Evolutionary conservation across 2,888 invertebrate species (phyloP).

Genomic region (Mythimna albipuncta): DNA sequence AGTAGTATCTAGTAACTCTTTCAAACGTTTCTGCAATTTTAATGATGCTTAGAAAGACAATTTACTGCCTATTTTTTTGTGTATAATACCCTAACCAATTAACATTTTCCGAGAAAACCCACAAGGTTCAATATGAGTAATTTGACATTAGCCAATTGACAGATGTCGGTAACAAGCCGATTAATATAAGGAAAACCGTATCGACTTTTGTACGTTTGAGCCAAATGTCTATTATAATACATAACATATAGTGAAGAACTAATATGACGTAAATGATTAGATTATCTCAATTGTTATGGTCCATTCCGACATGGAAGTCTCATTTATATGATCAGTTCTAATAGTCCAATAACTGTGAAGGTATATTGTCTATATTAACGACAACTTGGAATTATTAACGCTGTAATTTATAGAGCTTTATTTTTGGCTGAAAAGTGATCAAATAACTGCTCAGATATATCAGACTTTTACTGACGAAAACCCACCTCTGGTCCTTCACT

Average conservation of each 20-base stretch:
- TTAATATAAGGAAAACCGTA: constrained; percentile 13
- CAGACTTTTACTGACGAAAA: too few species aligned
- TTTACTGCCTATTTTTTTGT: too few species aligned
- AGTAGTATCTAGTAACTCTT: too few species aligned
- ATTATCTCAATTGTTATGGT: constrained; percentile 46
- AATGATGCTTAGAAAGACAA: too few species aligned
- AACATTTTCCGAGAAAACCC: constrained; percentile 1
- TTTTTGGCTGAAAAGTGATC: background rate
- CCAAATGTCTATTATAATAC: background rate
- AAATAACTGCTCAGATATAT: too few species aligned
- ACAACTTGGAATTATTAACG: background rate
- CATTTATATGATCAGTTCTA: constrained; percentile 29
- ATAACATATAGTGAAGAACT: constrained; percentile 3
- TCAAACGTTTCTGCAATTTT: too few species aligned
- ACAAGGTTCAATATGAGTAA: background rate
- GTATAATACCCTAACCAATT: too few species aligned
- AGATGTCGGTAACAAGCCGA: background rate
- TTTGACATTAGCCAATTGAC: background rate
- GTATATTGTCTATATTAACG: constrained; percentile 3
- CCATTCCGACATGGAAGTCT: constrained; percentile 39
- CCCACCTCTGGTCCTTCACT: too few species aligned
- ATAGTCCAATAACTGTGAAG: constrained; percentile 13
- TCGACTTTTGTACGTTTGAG: background rate
- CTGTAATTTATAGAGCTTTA: background rate
- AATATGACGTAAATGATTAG: constrained; percentile 37